Base-by-base conservation (phyloP, 2,113 vertebrate species). In the Hymenochirus boettgeri region DNA sequence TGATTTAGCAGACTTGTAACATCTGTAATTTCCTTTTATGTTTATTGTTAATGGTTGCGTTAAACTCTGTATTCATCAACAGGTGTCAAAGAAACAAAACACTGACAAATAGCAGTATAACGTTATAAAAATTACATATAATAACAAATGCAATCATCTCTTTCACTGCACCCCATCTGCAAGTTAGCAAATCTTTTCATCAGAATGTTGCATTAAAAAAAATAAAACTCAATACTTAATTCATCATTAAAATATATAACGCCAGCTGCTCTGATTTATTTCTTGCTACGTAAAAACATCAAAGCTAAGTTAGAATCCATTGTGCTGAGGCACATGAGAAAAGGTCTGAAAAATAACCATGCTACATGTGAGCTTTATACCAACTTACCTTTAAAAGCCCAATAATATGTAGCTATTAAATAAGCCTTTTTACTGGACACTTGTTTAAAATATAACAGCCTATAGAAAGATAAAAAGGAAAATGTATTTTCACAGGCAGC, bases 61-160 rank as follows among this genome's bases (percentile, higher is more conserved):
- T 69, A 53, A 67, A 69, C 33, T n/a, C 23, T 45, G 31, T 23
- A 69, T 60, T 69, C 65, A 59, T 69, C 57, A 69, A 69, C 65
- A 69, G 65, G 65, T 69, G 65, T 35, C 65, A 60, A 23, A 35
- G n/a, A 60, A 69, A 69, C 56, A 59, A 69, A 69, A 48, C 27
- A 31, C 37, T 6, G 39, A 57, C 57, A 60, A 69, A 42, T 42
- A 26, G 45, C 48, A 59, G 22, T 45, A 57, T 11, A 42, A 60
- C 18, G 29, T 60, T 51, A 22, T 23, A 69, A 60, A 56, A 18
- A 66, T 57, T 37, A 57, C 59, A 51, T 39, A 27, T 52, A 46
- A 67, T 47, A 65, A 57, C 56, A 29, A 65, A 25, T 35, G 42
- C 54, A 60, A 69, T 69, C 46, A 60, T 60, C 31, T 52, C 57